Evolutionary conservation across 2,113 vertebrate genomes (phyloP).

Genomic region (Cephalopholis sonnerati): DNA sequence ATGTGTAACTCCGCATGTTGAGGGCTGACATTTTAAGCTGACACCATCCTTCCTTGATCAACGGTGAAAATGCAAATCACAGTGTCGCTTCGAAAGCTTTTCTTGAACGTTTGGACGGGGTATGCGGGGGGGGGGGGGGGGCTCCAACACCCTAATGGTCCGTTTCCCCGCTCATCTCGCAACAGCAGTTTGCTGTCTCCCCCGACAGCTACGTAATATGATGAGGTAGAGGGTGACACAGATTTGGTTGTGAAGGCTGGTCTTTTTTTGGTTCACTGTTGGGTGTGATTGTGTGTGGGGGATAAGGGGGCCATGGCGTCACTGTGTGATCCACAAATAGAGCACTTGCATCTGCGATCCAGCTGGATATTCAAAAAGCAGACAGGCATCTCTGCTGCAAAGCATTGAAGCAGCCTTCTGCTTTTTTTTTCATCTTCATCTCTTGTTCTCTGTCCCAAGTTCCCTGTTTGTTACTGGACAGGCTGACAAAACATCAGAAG

Average conservation of each 20-base stretch:
- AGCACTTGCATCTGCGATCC: conserved; percentile 54
- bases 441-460: conserved; percentile 15
- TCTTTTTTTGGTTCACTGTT: conserved; percentile 32
- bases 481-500: conserved; percentile 26
- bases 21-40: conserved; percentile 65
- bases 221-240: conserved; percentile 47
- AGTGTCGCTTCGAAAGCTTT: conserved; percentile 34
- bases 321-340: conserved; percentile 67
- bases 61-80: conserved; percentile 52
- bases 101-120: background rate
- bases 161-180: conserved; percentile 24
- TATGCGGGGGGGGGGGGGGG: background rate
- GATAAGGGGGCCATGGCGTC: conserved; percentile 24
- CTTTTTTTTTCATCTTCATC: conserved; percentile 5
- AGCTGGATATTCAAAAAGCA: conserved; percentile 60
- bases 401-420: conserved; percentile 16
- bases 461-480: conserved; percentile 5
- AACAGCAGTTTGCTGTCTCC: conserved; percentile 23
- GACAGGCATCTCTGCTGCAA: conserved; percentile 33
- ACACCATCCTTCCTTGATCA: conserved; percentile 64
- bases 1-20: conserved; percentile 45
- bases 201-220: conserved; percentile 35
- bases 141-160: conserved; percentile 47
- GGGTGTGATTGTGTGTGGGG: conserved; percentile 7
- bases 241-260: conserved; percentile 37